A percentile compares a stretch with the other conserved stretches of the same genome.
phyloP scores from a whole-genome alignment of 2,888 invertebrate genomes.

The Meiosimyza platycephala region DNA sequence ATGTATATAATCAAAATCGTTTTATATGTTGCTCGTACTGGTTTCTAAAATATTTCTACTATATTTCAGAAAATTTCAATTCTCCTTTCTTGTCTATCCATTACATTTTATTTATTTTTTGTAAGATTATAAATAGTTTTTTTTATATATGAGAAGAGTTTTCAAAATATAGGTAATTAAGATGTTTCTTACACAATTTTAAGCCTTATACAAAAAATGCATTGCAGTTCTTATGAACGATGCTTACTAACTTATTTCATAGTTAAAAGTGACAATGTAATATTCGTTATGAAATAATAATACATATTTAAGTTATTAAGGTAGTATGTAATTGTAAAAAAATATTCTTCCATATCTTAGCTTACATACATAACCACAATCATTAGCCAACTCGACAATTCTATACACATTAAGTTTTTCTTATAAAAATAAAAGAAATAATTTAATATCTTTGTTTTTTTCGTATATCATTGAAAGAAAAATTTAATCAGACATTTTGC shows the following conservation, averaged over 20 bases:
- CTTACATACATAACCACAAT: constrained; percentile 10
- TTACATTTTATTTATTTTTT: constrained; percentile 25
- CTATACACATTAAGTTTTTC: constrained; percentile 10
- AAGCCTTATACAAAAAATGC: constrained; percentile 2
- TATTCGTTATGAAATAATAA: neutral
- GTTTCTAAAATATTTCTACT: constrained; percentile 10
- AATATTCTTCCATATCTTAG: constrained; percentile 19
- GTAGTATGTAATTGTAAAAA: constrained; percentile 29
- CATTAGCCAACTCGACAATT: constrained; percentile 11
- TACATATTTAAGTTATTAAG: constrained; percentile 10
- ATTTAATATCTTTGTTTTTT: constrained; percentile 15
- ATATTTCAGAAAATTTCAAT: constrained; percentile 14
- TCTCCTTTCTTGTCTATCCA: constrained; percentile 16
- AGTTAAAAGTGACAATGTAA: constrained; percentile 1
- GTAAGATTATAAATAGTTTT: constrained; percentile 38
- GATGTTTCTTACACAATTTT: constrained; percentile 18
- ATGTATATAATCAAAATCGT: constrained; percentile 13
- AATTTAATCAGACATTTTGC: constrained; percentile 28
- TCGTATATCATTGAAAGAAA: neutral
- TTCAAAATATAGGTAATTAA: constrained; percentile 24
- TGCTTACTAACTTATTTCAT: constrained; percentile 10
- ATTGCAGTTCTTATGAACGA: constrained; percentile 22
- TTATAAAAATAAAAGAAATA: constrained; percentile 20
- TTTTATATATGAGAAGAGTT: constrained; percentile 24
- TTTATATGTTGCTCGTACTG: neutral